phyloP scores from a whole-genome alignment of 2,113 vertebrate species.

The Lota lota region DNA sequence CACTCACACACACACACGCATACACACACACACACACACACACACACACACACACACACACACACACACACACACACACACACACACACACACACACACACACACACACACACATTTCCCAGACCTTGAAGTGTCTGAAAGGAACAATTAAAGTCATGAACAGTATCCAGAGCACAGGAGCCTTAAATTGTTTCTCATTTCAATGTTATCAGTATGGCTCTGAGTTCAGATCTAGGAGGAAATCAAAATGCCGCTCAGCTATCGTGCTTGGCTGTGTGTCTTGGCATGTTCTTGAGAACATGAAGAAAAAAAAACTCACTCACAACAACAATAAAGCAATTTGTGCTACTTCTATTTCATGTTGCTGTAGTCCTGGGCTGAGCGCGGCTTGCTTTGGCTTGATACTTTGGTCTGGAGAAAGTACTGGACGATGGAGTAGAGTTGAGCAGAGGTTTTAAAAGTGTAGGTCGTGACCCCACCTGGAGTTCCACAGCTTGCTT shows the following conservation, averaged over 20 bases:
- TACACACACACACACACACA: not conserved
- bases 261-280: slow-evolving; percentile 9
- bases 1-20: not conserved
- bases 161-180: slow-evolving; percentile 42
- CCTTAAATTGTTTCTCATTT: slow-evolving; percentile 63
- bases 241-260: slow-evolving; percentile 48
- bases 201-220: slow-evolving; percentile 70
- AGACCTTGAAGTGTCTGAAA: slow-evolving; percentile 53
- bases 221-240: slow-evolving; percentile 68
- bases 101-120: slow-evolving; percentile 49
- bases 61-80: slow-evolving; percentile 13
- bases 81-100: slow-evolving; percentile 3
- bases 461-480: too few species aligned
- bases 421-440: too few species aligned
- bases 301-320: too few species aligned
- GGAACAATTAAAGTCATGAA: slow-evolving; percentile 66
- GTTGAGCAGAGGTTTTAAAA: too few species aligned
- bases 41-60: not conserved
- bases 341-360: too few species aligned
- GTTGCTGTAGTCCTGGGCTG: too few species aligned
- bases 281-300: too few species aligned
- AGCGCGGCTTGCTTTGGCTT: too few species aligned
- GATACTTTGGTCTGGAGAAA: too few species aligned
- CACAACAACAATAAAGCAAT: too few species aligned
- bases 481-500: too few species aligned